Evolutionary conservation across 2,113 vertebrate species (phyloP).

Genomic region (Corynorhinus townsendii): DNA sequence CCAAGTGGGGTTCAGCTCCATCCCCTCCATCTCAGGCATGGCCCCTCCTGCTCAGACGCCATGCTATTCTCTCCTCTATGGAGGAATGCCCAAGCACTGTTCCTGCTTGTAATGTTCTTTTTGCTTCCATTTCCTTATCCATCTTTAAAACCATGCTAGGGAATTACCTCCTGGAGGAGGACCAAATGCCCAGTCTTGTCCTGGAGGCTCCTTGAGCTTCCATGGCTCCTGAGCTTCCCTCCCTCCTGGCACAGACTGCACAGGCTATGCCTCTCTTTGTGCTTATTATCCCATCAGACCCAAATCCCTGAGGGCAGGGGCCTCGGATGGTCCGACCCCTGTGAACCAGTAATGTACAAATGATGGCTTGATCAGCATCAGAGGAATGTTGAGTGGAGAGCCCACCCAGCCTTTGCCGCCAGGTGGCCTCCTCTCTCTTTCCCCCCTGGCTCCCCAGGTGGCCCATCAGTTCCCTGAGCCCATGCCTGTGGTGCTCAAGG

Average conservation of each 20-base stretch:
- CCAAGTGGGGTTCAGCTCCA: neutral
- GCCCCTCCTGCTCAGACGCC: neutral
- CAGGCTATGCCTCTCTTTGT: neutral
- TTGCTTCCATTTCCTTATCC: neutral
- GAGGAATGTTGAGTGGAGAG: neutral
- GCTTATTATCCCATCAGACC: neutral
- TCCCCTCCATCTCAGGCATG: neutral
- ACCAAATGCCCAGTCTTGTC: neutral
- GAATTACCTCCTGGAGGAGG: neutral
- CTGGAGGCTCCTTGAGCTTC: neutral
- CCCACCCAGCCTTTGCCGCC: neutral
- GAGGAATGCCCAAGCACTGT: neutral
- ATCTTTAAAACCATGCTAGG: neutral
- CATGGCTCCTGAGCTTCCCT: neutral
- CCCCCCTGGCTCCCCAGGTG: slow-evolving; percentile 45
- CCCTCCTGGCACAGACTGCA: neutral
- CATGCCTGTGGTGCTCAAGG: slow-evolving; percentile 62
- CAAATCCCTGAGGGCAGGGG: neutral
- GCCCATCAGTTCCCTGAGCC: slow-evolving; percentile 6
- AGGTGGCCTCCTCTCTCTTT: neutral
- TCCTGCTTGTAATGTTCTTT: neutral
- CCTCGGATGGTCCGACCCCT: neutral
- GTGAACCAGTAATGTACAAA: rapidly evolving
- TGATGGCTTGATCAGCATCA: rapidly evolving
- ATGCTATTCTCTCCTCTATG: rapidly evolving